A percentile compares a stretch with the other conserved stretches of the same genome.
Evolutionary conservation across 2,113 vertebrate genomes (phyloP).

Genomic region (Nibea albiflora): DNA sequence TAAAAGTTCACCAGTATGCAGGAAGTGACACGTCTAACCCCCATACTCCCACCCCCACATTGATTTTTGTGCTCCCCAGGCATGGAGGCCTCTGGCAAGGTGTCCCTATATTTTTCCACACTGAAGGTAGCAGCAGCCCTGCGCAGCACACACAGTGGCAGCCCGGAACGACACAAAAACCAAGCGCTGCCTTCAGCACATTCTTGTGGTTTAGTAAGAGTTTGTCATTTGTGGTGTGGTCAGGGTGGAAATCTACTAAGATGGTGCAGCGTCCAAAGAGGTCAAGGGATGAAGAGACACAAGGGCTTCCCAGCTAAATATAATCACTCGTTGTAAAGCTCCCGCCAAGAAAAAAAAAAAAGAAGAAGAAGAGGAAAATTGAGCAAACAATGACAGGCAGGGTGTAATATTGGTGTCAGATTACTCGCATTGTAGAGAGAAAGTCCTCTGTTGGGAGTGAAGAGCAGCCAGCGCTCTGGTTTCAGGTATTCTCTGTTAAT

Average conservation of each 20-base stretch:
- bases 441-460: not conserved
- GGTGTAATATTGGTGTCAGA: conserved; percentile 32
- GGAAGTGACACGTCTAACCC: too few relatives aligned
- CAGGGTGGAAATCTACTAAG: conserved; percentile 56
- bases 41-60: too few relatives aligned
- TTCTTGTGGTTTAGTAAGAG: conserved; percentile 56
- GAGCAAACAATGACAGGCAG: conserved; percentile 47
- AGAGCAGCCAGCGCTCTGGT: conserved; percentile 9
- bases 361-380: not conserved
- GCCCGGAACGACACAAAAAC: conserved; percentile 11
- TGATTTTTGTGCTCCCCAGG: too few relatives aligned
- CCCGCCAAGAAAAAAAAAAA: not conserved
- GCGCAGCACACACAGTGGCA: not conserved
- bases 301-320: conserved; percentile 40
- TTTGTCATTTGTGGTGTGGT: conserved; percentile 54
- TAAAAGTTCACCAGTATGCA: too few relatives aligned
- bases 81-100: too few relatives aligned
- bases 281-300: conserved; percentile 38
- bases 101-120: too few relatives aligned
- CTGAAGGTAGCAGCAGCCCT: too few relatives aligned
- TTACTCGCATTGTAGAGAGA: conserved; percentile 35
- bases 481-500: conserved; percentile 16
- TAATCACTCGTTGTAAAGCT: conserved; percentile 32
- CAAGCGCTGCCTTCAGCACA: conserved; percentile 28
- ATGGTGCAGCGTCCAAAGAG: conserved; percentile 12